Base-by-base conservation (phyloP, 2,797 vertebrate genomes). In the Cirrhinus mrigala region DNA sequence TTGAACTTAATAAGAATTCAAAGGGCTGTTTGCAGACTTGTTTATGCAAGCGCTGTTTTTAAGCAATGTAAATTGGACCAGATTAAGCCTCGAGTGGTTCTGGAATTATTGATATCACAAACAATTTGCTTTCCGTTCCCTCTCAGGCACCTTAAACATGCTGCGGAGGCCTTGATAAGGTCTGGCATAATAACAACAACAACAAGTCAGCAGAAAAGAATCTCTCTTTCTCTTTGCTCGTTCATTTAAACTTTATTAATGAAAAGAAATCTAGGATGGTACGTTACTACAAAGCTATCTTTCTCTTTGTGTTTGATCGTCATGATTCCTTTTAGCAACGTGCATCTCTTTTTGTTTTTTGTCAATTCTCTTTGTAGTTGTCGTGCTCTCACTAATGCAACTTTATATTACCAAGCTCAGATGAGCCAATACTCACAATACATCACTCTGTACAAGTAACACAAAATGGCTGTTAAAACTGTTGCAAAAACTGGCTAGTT, bases 21-120 rank as follows among this genome's bases (percentile, higher is more conserved):
- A 91, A 91, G 54, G 84, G 78, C 84, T 71, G 70, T 83, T 60
- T 77, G 79, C 46, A 3, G 37, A 2, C 71, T 83, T 87, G 82
- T 90, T 91, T 89, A 87, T 87, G 90, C 66, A 5, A 78, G 85
- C 24, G 8, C 24, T 64, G 89, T 46, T 56, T 87, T 85, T 89
- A 89, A 92, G 89, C 56, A 44, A 6, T 46, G 71, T 77, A 92
- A 91, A 94, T 89, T 90, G 87, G 89, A 84, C 89, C 83, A 37
- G 88, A 92, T 87, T 90, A 87, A 86, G 56, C 52, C 74, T 78
- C 3, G 1, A 82, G 85, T 89, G 83, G 79, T 78, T 85, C 85
- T 83, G 56, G 88, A 87, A 89, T 87, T 64, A 73, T 64, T 50
- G 82, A 77, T 86, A 88, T 87, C 56, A 89, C 85, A 83, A 87